Base-by-base conservation (phyloP, 1,140 invertebrate genomes). In the Coenobita brevimanus region DNA sequence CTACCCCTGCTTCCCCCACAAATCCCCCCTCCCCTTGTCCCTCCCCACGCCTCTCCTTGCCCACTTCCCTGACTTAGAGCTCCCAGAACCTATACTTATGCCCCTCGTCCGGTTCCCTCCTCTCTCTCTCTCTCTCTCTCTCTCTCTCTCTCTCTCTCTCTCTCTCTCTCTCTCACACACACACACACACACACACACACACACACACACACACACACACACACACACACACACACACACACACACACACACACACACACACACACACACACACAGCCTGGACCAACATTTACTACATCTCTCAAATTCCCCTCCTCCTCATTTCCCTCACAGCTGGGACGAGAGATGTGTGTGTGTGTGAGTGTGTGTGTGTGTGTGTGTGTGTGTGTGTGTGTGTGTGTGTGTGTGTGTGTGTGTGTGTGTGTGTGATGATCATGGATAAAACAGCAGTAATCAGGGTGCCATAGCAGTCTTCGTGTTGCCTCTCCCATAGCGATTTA, bases 181-280 rank as follows among this genome's bases (percentile, higher is more conserved):
- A 13, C 6, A 38, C 27, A 36, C 27, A 13, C 0, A 41, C 36
- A 76, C 67, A n/a, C 4, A 24, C 67, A 75, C 0, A 36, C 30
- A 24, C 71, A 75, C 71, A 75, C 2, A 27, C 38, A 38, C 27
- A 33, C n/a, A 75, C 71, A 75, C 71, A 75, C 71, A 27, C 38
- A 38, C n/a, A 75, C n/a, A 75, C 71, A 30, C 71, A 75, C 71
- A 24, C 33, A 15, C 38, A 15, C 71, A 75, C 71, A 75, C 71
- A 75, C 24, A 73, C 36, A 73, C 24, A 73, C 69, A 73, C 13
- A 13, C 13, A 15, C 13, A 73, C 24, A 73, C 36, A 73, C 4
- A 30, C 24, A 73, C 13, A 73, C 24, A 27, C n/a, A 71, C 67
- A 36, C n/a, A 71, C n/a, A 71, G 54, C n/a, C 54, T 57, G 54